Evolutionary conservation across 2,797 vertebrate genomes (phyloP).

Genomic region (Phrynocephalus guinanensis): DNA sequence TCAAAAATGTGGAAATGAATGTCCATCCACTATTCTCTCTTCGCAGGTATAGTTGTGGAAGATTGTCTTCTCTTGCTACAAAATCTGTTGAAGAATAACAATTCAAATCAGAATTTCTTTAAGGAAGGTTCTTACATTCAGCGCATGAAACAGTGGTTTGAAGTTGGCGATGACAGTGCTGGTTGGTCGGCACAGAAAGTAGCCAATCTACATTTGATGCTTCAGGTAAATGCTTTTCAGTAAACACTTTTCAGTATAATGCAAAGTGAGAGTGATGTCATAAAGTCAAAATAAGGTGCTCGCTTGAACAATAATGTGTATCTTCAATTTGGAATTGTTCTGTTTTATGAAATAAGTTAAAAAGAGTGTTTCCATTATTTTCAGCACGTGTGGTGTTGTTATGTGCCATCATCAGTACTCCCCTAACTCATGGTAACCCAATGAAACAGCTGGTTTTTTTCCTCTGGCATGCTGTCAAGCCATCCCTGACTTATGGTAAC

Average conservation of each 20-base stretch:
- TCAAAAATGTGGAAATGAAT: background rate
- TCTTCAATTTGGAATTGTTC: background rate
- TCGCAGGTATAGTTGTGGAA: constrained; percentile 96
- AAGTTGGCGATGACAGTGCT: constrained; percentile 95
- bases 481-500: too few species aligned
- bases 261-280: background rate
- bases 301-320: background rate
- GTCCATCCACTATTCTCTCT: background rate
- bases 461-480: too few species aligned
- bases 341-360: background rate
- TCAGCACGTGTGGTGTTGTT: background rate
- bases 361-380: background rate
- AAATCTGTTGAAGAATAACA: constrained; percentile 96
- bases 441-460: too few species aligned
- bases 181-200: constrained; percentile 99
- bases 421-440: too few species aligned
- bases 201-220: constrained; percentile 97
- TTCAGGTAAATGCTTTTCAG: constrained; percentile 84
- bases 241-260: background rate
- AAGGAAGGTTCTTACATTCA: constrained; percentile 99
- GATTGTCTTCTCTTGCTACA: constrained; percentile 95
- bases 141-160: constrained; percentile 99
- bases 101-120: constrained; percentile 99
- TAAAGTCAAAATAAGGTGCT: background rate
- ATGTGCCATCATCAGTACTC: too few species aligned